Evolutionary conservation across 2,888 invertebrate species (phyloP), one percentile per base, ranked within the genome.

Genomic region (Pseudeuparius sepicola): DNA sequence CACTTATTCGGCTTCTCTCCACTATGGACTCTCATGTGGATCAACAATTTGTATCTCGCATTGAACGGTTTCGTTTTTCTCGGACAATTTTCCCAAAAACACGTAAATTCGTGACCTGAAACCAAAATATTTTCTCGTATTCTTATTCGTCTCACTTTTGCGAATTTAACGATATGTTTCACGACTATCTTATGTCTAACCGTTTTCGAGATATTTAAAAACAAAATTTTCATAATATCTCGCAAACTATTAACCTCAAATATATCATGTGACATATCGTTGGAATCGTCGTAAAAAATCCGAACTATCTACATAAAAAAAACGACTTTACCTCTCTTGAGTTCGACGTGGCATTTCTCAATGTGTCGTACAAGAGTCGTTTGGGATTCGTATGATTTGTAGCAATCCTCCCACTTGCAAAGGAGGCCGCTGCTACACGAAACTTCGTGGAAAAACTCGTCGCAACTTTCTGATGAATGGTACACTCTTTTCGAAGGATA

Each of bases 1-100:
- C 97, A 98, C 61, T 88, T 83, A 61, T 97, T 94, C 0, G 97
- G 97, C 58, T 97, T 97, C 56, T 98, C 96, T 3, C 97, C 96
- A 12, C 93, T 94, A 61, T 98, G 98, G 0, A 96, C 86, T 10
- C 97, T 66, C 90, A 97, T 93, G 57, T 96, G 94, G 32, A 87
- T 97, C 24, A 96, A 75, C 25, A 98, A 69, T 63, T 97, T 98
- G 68, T 98, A 98, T 45, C 96, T 75, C 0, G 97, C 97, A 63
- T 97, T 96, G 67, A 97, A 97, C 0, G 94, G 93, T 36, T 90
- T 78, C 10, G 81, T 77, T 44, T 83, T 75, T 34, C 93, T 67
- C 0, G 87, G 83, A 61, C 97, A 97, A n/a, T 86, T 85, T 36
- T 76, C 68, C 96, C 96, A 97, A 27, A 83, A 75, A 54, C 96